Conservation (phyloP, 2,113 vertebrate genomes). For the Nyctibius bracteatus region DNA sequence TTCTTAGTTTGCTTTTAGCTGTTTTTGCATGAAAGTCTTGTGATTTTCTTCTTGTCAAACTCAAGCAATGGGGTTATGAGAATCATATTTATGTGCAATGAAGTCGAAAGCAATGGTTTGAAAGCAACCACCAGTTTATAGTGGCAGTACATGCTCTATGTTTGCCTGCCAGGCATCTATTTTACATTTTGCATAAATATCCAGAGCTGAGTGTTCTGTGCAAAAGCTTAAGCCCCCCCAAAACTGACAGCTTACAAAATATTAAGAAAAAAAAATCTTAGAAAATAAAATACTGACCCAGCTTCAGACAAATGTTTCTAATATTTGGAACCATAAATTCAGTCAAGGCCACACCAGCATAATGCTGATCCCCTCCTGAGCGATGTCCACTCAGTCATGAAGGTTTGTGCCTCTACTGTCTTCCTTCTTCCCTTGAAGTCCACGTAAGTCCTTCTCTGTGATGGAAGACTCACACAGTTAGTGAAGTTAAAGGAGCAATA, state of each 20-base stretch:
- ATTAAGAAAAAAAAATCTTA: background rate
- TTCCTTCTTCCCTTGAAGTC: background rate
- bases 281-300: background rate
- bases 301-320: background rate
- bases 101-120: slow-evolving; percentile 19
- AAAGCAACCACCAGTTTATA: slow-evolving; percentile 3
- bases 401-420: background rate
- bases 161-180: slow-evolving; percentile 20
- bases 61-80: background rate
- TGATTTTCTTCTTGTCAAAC: background rate
- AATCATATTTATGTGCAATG: slow-evolving; percentile 26
- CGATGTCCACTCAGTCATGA: background rate
- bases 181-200: slow-evolving; percentile 3
- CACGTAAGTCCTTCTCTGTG: background rate
- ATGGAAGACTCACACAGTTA: background rate
- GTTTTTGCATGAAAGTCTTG: background rate
- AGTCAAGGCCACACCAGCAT: background rate
- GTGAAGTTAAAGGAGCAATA: background rate
- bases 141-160: background rate
- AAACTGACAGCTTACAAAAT: background rate
- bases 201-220: background rate
- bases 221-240: background rate
- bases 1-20: background rate
- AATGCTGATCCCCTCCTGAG: background rate
- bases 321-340: background rate